Conservation (phyloP, 2,888 invertebrate species). For the Oligia fasciuncula region DNA sequence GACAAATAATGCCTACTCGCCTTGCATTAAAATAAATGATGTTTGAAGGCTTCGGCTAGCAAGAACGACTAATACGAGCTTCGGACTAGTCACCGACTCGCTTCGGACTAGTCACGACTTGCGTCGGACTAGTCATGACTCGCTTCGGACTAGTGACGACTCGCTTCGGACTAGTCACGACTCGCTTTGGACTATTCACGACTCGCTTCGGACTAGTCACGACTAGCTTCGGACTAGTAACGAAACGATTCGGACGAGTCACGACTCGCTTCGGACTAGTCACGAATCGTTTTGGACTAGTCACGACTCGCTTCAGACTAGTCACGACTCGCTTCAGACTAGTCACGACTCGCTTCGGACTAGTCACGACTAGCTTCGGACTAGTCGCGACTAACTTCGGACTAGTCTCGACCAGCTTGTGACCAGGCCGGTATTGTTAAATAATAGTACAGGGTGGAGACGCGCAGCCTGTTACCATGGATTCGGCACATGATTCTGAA, state of each 20-base stretch:
- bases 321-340: too few relatives aligned
- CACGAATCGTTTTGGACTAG: not conserved
- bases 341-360: too few relatives aligned
- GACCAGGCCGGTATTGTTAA: not conserved
- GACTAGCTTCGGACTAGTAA: not conserved
- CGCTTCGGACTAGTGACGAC: not conserved
- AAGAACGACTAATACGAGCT: not conserved
- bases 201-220: too few relatives aligned
- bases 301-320: too few relatives aligned
- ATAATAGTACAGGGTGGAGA: not conserved
- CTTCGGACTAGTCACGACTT: not conserved
- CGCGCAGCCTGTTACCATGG: too few relatives aligned
- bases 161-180: not conserved
- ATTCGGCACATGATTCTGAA: not conserved
- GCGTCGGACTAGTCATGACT: not conserved
- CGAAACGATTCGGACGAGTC: not conserved
- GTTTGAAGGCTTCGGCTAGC: not conserved
- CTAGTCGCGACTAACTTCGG: not conserved
- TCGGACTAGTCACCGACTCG: accelerated
- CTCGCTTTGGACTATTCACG: not conserved
- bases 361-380: not conserved
- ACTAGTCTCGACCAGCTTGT: not conserved
- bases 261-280: not conserved
- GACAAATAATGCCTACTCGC: not conserved
- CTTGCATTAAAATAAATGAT: not conserved